Evolutionary conservation across 92 coral and sea anemone species (phyloP).

Genomic region (Meandrina meandrites): DNA sequence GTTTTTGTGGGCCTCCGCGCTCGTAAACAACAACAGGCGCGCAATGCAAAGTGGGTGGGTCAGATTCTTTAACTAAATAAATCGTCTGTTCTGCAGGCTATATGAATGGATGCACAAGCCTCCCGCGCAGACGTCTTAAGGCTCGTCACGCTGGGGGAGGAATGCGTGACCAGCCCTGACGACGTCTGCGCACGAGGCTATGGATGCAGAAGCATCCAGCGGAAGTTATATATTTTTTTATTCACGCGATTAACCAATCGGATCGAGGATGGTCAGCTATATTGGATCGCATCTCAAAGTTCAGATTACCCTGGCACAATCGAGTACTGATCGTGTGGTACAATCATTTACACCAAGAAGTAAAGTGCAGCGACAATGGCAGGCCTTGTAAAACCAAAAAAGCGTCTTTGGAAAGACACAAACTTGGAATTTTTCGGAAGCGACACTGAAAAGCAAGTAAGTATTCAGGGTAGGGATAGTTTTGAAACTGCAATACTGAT

Average conservation of each 20-base stretch:
- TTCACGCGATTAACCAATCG: not conserved
- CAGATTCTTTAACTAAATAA: too few relatives aligned
- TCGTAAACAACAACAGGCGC: too few relatives aligned
- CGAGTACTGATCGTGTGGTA: not conserved
- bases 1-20: too few relatives aligned
- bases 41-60: too few relatives aligned
- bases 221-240: not conserved
- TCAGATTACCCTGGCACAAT: not conserved
- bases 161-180: too few relatives aligned
- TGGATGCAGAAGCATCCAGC: not conserved
- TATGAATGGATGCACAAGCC: too few relatives aligned
- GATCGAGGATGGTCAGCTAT: not conserved
- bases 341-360: not conserved
- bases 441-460: conserved; percentile 78
- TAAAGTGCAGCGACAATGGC: conserved; percentile 40
- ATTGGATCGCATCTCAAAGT: not conserved
- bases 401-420: conserved; percentile 77
- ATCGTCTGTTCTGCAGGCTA: too few relatives aligned
- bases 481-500: not conserved
- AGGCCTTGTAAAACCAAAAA: conserved; percentile 84
- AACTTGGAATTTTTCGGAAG: conserved; percentile 86
- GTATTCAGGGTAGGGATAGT: not conserved
- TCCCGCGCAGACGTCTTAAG: too few relatives aligned
- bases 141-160: too few relatives aligned
- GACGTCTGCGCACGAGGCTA: too few relatives aligned